Conservation (phyloP, 2,797 vertebrate genomes). For the Xenentodon cancila region DNA sequence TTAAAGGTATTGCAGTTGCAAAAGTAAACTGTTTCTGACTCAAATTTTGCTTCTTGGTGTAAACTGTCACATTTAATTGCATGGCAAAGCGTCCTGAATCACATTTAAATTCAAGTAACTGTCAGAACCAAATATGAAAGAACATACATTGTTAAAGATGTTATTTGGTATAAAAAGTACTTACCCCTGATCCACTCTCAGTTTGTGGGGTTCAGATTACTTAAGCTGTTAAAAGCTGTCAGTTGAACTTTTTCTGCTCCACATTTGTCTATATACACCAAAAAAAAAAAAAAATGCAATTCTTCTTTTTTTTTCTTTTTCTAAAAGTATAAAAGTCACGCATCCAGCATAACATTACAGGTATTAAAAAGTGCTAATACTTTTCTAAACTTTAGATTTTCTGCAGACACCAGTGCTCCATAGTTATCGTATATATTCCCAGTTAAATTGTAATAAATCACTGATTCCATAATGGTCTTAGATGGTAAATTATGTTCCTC, state of each 20-base stretch:
- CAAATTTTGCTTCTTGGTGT: too few species aligned
- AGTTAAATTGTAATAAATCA: constrained; percentile 29
- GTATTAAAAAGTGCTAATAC: not conserved
- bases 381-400: not conserved
- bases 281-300: too few species aligned
- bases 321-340: not conserved
- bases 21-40: too few species aligned
- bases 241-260: too few species aligned
- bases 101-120: too few species aligned
- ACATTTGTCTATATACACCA: too few species aligned
- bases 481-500: constrained; percentile 40
- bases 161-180: constrained; percentile 23
- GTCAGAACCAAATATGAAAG: too few species aligned
- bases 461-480: constrained; percentile 27
- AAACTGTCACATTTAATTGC: too few species aligned
- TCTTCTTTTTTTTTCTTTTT: too few species aligned
- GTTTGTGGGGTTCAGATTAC: constrained; percentile 9
- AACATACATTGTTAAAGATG: too few species aligned
- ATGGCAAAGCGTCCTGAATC: too few species aligned
- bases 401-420: not conserved
- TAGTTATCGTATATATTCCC: constrained; percentile 13
- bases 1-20: too few species aligned
- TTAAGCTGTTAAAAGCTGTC: not conserved
- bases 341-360: not conserved
- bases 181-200: constrained; percentile 57